Evolutionary conservation across 2,888 invertebrate species (phyloP), one percentile per base, ranked within the genome.

Genomic region (Lysandra coridon): DNA sequence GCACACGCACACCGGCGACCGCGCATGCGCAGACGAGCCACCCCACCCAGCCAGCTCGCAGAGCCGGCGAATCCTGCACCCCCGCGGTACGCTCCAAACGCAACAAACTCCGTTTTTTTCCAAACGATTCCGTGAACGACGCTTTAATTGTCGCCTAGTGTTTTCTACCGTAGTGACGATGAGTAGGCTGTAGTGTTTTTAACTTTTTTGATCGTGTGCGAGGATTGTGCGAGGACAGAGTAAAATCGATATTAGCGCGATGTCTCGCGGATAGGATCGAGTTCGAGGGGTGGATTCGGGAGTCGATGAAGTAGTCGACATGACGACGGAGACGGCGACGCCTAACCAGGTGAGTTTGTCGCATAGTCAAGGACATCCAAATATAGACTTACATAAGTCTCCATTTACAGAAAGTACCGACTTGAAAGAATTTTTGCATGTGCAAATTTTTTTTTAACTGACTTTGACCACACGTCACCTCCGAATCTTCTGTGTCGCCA

Each of bases 291-390:
- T 85, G 85, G 84, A 92, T 80, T 86, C 81, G 85, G 87, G 87
- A 86, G 94, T 92, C 92, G 87, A 91, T 85, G 88, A 89, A 92
- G 87, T 90, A 86, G 89, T 85, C 86, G 90, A 90, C 82, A 95
- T 95, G 95, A 95, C 95, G 83, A 95, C 95, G 82, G 95, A 95
- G 84, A 94, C 95, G 83, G 93, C 91, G 86, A 93, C 93, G 91
- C 95, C 94, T 84, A 94, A 90, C 82, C 95, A 95, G 95, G 95
- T 95, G 60, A 78, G 80, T 82, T 83, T 83, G 82, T 83, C 85
- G 86, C 85, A 85, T 81, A 83, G 84, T 85, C 86, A 86, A 87
- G 86, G 86, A 83, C 85, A 85, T 78, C 64, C 76, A 44, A 62
- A 75, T 77, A 62, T 78, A 79, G 73, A 80, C 81, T 81, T 83